Evolutionary conservation across 2,797 vertebrate species (phyloP).

Genomic region (Tadarida brasiliensis): DNA sequence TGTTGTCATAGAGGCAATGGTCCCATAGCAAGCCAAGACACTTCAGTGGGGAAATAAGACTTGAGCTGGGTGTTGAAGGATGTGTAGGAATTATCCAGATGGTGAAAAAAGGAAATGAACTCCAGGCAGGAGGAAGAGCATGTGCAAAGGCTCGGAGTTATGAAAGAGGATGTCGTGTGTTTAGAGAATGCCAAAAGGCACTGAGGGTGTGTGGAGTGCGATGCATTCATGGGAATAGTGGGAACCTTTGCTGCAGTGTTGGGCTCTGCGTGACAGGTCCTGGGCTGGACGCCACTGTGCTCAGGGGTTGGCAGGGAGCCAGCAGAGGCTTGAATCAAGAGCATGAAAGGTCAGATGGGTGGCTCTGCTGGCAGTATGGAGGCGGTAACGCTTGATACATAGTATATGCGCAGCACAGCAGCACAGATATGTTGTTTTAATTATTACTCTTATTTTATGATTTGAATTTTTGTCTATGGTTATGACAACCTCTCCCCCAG

Average conservation of each 20-base stretch:
- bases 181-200: neutral
- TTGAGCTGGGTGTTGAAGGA: neutral
- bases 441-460: neutral
- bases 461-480: neutral
- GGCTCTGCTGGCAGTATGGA: too few species aligned
- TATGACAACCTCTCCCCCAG: neutral
- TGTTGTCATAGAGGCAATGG: neutral
- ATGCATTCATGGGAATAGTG: too few species aligned
- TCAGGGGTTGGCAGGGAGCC: neutral
- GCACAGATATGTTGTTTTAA: neutral
- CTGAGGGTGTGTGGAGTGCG: rapidly evolving
- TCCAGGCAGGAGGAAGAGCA: neutral
- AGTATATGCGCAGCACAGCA: neutral
- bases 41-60: neutral
- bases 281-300: neutral
- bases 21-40: neutral
- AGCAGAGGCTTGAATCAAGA: neutral
- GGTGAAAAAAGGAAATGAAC: neutral
- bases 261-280: neutral
- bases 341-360: neutral
- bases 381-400: neutral
- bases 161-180: neutral
- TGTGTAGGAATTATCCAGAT: neutral
- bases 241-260: neutral
- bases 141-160: neutral